Evolutionary conservation across 2,797 vertebrate species (phyloP).

Genomic region (Malurus leucopterus): DNA sequence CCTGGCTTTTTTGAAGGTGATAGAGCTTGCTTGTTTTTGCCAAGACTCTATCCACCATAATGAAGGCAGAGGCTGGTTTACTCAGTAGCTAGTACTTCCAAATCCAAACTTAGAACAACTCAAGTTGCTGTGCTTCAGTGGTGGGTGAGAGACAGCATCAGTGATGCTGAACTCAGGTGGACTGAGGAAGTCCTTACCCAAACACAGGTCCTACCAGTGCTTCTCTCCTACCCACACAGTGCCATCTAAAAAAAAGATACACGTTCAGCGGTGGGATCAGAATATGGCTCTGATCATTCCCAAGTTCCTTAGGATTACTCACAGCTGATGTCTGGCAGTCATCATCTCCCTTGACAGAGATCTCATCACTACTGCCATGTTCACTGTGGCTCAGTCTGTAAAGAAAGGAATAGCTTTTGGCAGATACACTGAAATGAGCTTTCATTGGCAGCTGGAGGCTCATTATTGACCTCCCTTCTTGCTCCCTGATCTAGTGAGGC

Average conservation of each 20-base stretch:
- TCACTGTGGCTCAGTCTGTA: background rate
- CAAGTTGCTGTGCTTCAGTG: background rate
- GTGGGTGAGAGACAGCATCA: background rate
- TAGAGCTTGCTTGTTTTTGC: background rate
- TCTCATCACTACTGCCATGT: background rate
- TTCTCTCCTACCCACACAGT: background rate
- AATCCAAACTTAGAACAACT: background rate
- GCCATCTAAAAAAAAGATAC: background rate
- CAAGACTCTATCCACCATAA: background rate
- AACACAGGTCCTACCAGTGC: background rate
- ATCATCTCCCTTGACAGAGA: background rate
- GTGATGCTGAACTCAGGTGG: background rate
- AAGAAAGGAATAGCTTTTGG: background rate
- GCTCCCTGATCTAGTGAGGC: background rate
- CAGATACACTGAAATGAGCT: background rate
- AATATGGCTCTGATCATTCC: background rate
- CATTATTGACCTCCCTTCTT: background rate
- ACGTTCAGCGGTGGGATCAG: rapidly evolving
- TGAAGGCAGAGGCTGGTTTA: background rate
- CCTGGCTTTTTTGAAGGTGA: background rate
- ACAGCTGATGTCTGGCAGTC: background rate
- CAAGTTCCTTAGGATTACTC: background rate
- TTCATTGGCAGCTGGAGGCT: background rate
- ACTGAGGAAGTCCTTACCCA: background rate
- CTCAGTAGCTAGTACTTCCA: background rate